Percentiles rank a stretch among this genome's conserved stretches.
These are phyloP conservation scores for Channallabes apus DNA, from an alignment of 2,797 vertebrate species.

Conservation along the genomic window DNA sequence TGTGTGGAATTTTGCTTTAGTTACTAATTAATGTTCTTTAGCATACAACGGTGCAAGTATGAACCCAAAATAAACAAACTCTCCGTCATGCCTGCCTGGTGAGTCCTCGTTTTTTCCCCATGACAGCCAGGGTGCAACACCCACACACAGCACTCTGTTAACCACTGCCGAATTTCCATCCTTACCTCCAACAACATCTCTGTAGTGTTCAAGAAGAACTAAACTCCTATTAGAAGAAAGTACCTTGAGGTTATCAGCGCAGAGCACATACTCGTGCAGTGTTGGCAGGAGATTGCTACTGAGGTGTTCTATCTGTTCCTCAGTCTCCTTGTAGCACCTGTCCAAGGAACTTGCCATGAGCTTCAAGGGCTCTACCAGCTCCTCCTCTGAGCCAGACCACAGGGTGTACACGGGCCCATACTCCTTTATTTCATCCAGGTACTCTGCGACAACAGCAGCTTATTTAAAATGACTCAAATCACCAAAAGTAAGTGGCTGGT, in stretches of 20 bases:
- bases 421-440: conserved; percentile 86
- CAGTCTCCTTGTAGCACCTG: conserved; percentile 79
- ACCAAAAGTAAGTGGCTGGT: background rate
- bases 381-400: conserved; percentile 86
- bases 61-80: background rate
- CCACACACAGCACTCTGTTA: background rate
- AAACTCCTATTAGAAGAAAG: background rate
- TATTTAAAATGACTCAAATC: background rate
- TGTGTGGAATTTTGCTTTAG: background rate
- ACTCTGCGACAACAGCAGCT: conserved; percentile 73
- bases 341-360: conserved; percentile 82
- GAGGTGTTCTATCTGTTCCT: conserved; percentile 77
- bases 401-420: conserved; percentile 80
- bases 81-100: background rate
- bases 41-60: background rate
- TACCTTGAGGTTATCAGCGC: conserved; percentile 89
- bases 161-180: background rate
- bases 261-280: conserved; percentile 91
- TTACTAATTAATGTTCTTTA: background rate
- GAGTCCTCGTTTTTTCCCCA: background rate
- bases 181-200: background rate
- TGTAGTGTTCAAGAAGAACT: background rate
- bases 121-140: background rate
- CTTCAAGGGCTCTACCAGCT: conserved; percentile 78
- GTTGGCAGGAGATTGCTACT: conserved; percentile 79